Evolutionary conservation across 2,113 vertebrate species (phyloP).

Genomic region (Fulica atra): DNA sequence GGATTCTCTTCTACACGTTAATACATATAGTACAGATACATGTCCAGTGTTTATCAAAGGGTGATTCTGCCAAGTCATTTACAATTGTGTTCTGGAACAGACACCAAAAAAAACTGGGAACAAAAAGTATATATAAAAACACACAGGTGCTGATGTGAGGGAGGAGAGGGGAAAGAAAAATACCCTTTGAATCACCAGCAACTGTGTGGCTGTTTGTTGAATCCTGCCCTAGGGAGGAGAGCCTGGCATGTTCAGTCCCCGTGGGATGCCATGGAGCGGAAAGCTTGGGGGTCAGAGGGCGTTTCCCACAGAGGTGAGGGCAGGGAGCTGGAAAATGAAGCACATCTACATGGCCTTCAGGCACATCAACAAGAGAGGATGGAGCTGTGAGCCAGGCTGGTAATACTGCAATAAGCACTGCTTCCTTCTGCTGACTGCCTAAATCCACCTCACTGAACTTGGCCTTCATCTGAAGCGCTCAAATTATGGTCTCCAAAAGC

Average conservation of each 20-base stretch:
- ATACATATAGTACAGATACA: constrained; percentile 77
- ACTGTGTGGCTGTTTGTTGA: background rate
- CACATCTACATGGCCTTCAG: background rate
- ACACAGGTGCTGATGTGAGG: constrained; percentile 54
- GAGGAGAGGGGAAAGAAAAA: background rate
- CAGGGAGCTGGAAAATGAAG: background rate
- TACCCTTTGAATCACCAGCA: background rate
- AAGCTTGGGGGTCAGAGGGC: background rate
- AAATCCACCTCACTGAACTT: background rate
- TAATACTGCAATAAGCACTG: background rate
- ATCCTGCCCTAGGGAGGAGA: background rate
- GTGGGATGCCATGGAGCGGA: background rate
- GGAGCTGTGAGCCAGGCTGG: background rate
- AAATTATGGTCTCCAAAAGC: background rate
- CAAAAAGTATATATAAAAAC: constrained; percentile 44
- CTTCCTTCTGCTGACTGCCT: background rate
- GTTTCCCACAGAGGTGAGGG: background rate
- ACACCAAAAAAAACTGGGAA: constrained; percentile 36
- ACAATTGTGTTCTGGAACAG: constrained; percentile 57
- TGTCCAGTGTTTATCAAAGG: constrained; percentile 70
- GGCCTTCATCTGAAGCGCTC: background rate
- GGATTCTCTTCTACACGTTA: constrained; percentile 75
- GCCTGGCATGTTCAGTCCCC: background rate
- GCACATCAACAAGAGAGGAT: background rate
- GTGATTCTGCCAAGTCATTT: constrained; percentile 58